phyloP scores from a whole-genome alignment of 2,797 vertebrate genomes.

The Ficedula albicollis region DNA sequence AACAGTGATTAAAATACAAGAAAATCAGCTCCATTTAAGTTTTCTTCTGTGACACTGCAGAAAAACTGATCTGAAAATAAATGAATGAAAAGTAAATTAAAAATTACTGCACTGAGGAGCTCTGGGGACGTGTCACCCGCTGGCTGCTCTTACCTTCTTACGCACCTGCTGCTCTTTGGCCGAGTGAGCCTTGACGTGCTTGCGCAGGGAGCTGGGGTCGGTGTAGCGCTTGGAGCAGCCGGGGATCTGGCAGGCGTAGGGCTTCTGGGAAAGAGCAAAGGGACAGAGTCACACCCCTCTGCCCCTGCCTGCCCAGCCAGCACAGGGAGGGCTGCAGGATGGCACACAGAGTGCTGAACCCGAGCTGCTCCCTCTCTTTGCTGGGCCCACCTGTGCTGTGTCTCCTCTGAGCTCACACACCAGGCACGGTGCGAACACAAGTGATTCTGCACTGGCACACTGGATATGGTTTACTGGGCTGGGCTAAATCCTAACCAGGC shows the following conservation, averaged over 20 bases:
- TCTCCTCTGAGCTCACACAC: not conserved
- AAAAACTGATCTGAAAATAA: not conserved
- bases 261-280: slow-evolving; percentile 83
- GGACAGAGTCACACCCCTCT: not conserved
- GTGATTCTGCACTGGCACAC: not conserved
- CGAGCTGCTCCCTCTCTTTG: not conserved
- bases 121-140: not conserved
- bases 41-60: not conserved
- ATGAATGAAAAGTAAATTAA: no score
- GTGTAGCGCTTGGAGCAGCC: slow-evolving; percentile 99
- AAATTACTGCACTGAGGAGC: not conserved
- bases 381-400: not conserved
- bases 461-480: not conserved
- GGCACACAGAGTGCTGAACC: not conserved
- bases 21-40: not conserved
- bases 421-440: not conserved
- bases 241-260: slow-evolving; percentile 96
- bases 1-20: not conserved
- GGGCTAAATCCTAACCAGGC: not conserved
- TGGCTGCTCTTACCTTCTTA: slow-evolving; percentile 88
- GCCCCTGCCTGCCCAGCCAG: not conserved
- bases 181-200: slow-evolving; percentile 97
- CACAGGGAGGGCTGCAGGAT: not conserved
- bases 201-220: slow-evolving; percentile 97
- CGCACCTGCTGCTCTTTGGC: slow-evolving; percentile 97